A percentile compares a stretch with the other conserved stretches of the same genome.
Evolutionary conservation across 2,888 invertebrate genomes (phyloP).

Genomic region (Petrolisthes cinctipes): DNA sequence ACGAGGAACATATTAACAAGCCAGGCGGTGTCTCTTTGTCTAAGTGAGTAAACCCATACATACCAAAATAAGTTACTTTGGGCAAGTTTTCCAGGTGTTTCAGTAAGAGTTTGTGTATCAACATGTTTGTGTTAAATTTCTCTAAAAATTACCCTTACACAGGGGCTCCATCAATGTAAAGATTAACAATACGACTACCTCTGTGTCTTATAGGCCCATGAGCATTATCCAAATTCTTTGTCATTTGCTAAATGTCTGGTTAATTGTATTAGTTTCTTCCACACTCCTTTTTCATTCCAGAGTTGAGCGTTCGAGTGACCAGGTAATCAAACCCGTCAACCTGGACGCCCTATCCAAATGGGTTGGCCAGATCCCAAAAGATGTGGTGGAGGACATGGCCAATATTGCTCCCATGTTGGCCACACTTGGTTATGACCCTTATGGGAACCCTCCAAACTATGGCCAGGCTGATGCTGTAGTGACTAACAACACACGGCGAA

Average conservation of each 20-base stretch:
- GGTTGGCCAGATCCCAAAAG: constrained; percentile 89
- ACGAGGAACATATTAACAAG: constrained; percentile 96
- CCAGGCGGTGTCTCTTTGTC: constrained; percentile 94
- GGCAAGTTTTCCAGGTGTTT: no score
- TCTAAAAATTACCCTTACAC: no score
- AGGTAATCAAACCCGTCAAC: constrained; percentile 98
- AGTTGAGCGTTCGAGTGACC: constrained; percentile 97
- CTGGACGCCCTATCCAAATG: constrained; percentile 93
- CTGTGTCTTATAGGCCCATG: no score
- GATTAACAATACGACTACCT: no score
- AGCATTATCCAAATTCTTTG: background rate
- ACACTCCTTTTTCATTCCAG: constrained; percentile 72
- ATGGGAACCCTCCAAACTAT: constrained; percentile 95
- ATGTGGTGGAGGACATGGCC: constrained; percentile 92
- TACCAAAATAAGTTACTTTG: no score
- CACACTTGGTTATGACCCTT: constrained; percentile 91
- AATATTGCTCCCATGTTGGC: constrained; percentile 95
- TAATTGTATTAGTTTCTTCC: background rate
- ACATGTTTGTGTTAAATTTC: no score
- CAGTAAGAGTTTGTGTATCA: no score
- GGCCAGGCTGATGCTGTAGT: constrained; percentile 71
- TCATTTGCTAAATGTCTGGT: background rate
- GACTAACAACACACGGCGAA: constrained; percentile 62
- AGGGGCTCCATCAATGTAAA: no score
- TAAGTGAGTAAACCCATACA: constrained; percentile 78